Evolutionary conservation across 2,888 invertebrate species (phyloP).

Genomic region (Dasysyrphus tricinctus): DNA sequence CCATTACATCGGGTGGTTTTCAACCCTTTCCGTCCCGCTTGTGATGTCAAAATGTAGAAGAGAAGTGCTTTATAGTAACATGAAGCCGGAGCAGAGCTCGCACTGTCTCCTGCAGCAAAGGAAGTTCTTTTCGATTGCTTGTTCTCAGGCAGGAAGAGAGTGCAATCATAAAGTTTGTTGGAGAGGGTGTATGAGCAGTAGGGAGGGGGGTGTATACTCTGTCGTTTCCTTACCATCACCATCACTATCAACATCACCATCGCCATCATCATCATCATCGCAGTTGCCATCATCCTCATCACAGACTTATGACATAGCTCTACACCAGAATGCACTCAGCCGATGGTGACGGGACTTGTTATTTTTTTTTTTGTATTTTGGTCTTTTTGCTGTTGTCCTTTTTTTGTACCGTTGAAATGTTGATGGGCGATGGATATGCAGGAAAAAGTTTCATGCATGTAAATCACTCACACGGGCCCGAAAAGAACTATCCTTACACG

Average conservation of each 20-base stretch:
- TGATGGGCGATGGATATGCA: slow-evolving; percentile 23
- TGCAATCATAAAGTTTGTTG: slow-evolving; percentile 63
- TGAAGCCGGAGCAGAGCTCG: slow-evolving; percentile 40
- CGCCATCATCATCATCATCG: slow-evolving; percentile 25
- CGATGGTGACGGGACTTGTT: slow-evolving; percentile 66
- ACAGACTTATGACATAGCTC: slow-evolving; percentile 58
- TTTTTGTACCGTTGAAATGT: slow-evolving; percentile 41
- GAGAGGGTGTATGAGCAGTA: neutral
- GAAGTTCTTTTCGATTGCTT: slow-evolving; percentile 67
- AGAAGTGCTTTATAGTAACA: slow-evolving; percentile 59
- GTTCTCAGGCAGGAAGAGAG: slow-evolving; percentile 44
- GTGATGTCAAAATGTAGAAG: slow-evolving; percentile 62
- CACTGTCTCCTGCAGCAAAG: slow-evolving; percentile 52
- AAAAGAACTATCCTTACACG: neutral
- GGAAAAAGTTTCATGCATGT: neutral
- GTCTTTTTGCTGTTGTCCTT: slow-evolving; percentile 35
- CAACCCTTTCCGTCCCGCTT: slow-evolving; percentile 23
- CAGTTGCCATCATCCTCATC: slow-evolving; percentile 27
- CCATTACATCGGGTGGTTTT: slow-evolving; percentile 9
- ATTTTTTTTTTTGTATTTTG: slow-evolving; percentile 21
- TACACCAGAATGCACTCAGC: slow-evolving; percentile 73
- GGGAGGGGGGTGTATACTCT: neutral
- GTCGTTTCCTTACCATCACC: slow-evolving; percentile 57
- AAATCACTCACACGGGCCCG: neutral
- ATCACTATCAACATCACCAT: slow-evolving; percentile 23